These are phyloP conservation scores for Forbesichthys papilliferus DNA, from an alignment of 2,113 vertebrate species.

Conservation along the genomic window DNA sequence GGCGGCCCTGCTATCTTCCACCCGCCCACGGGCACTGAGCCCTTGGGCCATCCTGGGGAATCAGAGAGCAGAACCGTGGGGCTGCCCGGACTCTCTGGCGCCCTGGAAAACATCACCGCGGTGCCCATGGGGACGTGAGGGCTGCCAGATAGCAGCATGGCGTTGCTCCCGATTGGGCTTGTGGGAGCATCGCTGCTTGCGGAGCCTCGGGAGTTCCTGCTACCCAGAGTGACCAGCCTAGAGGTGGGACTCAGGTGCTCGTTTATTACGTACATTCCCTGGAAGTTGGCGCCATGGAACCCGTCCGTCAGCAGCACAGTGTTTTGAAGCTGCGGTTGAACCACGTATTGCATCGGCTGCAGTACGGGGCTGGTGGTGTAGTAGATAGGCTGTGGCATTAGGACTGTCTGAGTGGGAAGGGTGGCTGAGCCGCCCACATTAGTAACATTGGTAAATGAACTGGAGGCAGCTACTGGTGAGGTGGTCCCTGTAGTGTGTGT, in stretches of 20 bases:
- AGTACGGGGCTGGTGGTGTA: slow-evolving; percentile 65
- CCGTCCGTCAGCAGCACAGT: slow-evolving; percentile 54
- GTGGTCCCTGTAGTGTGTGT: slow-evolving; percentile 12
- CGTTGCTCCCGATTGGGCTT: neutral
- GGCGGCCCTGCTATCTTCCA: slow-evolving; percentile 36
- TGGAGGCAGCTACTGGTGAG: slow-evolving; percentile 25
- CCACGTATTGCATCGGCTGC: slow-evolving; percentile 60
- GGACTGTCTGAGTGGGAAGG: slow-evolving; percentile 22
- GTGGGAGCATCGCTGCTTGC: slow-evolving; percentile 8
- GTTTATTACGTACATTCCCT: slow-evolving; percentile 55
- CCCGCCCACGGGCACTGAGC: slow-evolving; percentile 13
- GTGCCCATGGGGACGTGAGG: neutral
- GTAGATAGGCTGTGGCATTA: slow-evolving; percentile 44
- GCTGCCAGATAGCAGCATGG: neutral
- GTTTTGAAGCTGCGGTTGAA: slow-evolving; percentile 62
- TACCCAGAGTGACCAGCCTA: slow-evolving; percentile 23
- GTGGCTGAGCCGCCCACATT: slow-evolving; percentile 26
- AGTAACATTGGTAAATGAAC: slow-evolving; percentile 12
- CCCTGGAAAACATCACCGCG: neutral
- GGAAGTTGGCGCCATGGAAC: slow-evolving; percentile 20
- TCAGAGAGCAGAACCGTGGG: slow-evolving; percentile 43
- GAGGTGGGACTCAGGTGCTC: slow-evolving; percentile 14
- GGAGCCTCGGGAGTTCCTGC: slow-evolving; percentile 8
- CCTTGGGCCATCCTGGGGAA: slow-evolving; percentile 18
- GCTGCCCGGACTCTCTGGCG: slow-evolving; percentile 10